Percentiles rank a stretch among this genome's conserved stretches.
Evolutionary conservation across 1,140 invertebrate species (phyloP).

Genomic region (Augochlora pura): DNA sequence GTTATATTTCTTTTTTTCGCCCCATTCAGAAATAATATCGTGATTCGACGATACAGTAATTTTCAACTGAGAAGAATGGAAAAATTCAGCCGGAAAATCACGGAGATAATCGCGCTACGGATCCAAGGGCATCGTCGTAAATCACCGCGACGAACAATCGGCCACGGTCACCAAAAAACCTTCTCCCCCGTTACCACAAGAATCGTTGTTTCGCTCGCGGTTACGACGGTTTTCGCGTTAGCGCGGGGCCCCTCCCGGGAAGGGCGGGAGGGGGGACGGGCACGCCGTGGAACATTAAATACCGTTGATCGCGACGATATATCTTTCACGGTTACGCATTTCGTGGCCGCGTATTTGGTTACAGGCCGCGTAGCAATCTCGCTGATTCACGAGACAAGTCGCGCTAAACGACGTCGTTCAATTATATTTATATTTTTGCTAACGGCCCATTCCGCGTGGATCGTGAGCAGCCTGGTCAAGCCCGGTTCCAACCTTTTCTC

Average conservation of each 20-base stretch:
- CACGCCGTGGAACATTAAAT: background rate
- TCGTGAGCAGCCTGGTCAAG: conserved; percentile 22
- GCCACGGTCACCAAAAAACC: too few species aligned
- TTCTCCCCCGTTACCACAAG: too few species aligned
- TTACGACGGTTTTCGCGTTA: background rate
- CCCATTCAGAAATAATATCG: too few species aligned
- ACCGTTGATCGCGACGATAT: conserved; percentile 21
- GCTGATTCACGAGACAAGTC: conserved; percentile 46
- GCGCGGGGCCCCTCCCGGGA: too few species aligned
- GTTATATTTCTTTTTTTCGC: too few species aligned
- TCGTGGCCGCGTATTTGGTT: conserved; percentile 31
- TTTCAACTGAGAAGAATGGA: too few species aligned
- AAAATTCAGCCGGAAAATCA: too few species aligned
- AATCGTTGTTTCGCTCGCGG: background rate
- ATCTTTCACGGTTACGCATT: conserved; percentile 17
- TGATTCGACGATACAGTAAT: too few species aligned
- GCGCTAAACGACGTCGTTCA: conserved; percentile 49
- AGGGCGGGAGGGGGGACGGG: too few species aligned
- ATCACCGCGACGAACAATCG: too few species aligned
- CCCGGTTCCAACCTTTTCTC: background rate
- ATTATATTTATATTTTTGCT: conserved; percentile 48
- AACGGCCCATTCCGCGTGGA: conserved; percentile 30
- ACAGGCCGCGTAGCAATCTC: conserved; percentile 38
- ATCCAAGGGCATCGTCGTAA: too few species aligned
- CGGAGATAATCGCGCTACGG: too few species aligned